Conservation (phyloP, 2,113 vertebrate species). For the Lampris incognitus region DNA sequence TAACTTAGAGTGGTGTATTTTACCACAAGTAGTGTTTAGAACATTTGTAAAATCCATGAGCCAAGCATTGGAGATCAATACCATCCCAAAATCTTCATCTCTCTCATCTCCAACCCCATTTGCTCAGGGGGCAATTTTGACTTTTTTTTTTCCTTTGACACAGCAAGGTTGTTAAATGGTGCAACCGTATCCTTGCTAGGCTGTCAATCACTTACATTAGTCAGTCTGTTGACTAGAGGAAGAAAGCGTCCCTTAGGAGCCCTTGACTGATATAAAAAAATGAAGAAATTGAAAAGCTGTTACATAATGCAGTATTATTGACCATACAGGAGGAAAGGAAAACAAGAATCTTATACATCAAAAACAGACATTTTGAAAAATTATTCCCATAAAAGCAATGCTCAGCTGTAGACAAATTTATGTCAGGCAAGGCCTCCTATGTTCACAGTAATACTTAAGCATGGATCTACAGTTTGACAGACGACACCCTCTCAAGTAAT, state of each 20-base stretch:
- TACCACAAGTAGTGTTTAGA: slow-evolving; percentile 76
- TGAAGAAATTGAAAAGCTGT: slow-evolving; percentile 45
- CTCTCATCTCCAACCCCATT: slow-evolving; percentile 64
- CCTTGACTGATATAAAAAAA: slow-evolving; percentile 56
- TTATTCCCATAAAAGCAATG: slow-evolving; percentile 52
- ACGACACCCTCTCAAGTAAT: slow-evolving; percentile 34
- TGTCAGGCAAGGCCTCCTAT: slow-evolving; percentile 29
- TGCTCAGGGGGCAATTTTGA: slow-evolving; percentile 51
- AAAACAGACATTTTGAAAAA: slow-evolving; percentile 58
- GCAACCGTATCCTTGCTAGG: slow-evolving; percentile 58
- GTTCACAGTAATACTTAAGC: slow-evolving; percentile 49
- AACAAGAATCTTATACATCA: slow-evolving; percentile 59
- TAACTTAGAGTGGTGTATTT: slow-evolving; percentile 67
- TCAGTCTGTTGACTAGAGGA: slow-evolving; percentile 70
- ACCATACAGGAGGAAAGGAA: slow-evolving; percentile 55
- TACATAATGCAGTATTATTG: slow-evolving; percentile 67
- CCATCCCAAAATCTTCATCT: slow-evolving; percentile 72
- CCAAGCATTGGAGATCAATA: slow-evolving; percentile 74
- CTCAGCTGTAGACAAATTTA: slow-evolving; percentile 45
- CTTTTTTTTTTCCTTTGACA: slow-evolving; percentile 61
- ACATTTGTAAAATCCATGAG: slow-evolving; percentile 82
- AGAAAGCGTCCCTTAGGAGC: slow-evolving; percentile 52
- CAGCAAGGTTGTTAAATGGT: slow-evolving; percentile 73
- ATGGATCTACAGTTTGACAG: slow-evolving; percentile 14
- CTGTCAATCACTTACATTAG: slow-evolving; percentile 78